Evolutionary conservation across 2,888 invertebrate genomes (phyloP).

Genomic region (Cheilosia grossa): DNA sequence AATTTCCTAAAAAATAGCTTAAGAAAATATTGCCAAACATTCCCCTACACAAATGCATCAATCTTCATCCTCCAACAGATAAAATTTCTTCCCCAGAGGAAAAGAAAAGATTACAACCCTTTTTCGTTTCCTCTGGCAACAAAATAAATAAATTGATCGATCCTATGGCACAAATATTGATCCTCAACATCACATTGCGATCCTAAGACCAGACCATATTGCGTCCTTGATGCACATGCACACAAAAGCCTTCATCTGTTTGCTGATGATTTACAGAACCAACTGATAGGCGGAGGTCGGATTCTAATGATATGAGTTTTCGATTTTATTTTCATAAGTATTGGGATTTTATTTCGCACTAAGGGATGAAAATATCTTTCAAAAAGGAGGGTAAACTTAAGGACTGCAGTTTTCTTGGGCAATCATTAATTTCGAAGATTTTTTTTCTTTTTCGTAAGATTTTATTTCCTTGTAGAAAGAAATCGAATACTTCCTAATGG

Average conservation of each 20-base stretch:
- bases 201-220: constrained; percentile 58
- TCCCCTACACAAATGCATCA: constrained; percentile 41
- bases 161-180: constrained; percentile 67
- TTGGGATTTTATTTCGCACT: constrained; percentile 38
- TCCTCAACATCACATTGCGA: constrained; percentile 34
- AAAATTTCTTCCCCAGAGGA: constrained; percentile 44
- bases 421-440: constrained; percentile 55
- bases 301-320: constrained; percentile 43
- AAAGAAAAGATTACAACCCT: constrained; percentile 50
- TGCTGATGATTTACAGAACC: background rate
- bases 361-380: constrained; percentile 44
- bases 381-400: constrained; percentile 56
- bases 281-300: constrained; percentile 34
- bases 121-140: constrained; percentile 47
- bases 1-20: constrained; percentile 13
- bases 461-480: constrained; percentile 33
- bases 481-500: constrained; percentile 67
- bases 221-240: constrained; percentile 14
- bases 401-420: constrained; percentile 38
- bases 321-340: constrained; percentile 25
- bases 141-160: constrained; percentile 70
- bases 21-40: constrained; percentile 38
- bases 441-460: constrained; percentile 15
- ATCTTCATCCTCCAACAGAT: constrained; percentile 38
- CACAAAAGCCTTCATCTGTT: constrained; percentile 56